Evolutionary conservation across 37 sponge, comb jelly and placozoan species (phyloP).

Genomic region (Spongilla lacustris): DNA sequence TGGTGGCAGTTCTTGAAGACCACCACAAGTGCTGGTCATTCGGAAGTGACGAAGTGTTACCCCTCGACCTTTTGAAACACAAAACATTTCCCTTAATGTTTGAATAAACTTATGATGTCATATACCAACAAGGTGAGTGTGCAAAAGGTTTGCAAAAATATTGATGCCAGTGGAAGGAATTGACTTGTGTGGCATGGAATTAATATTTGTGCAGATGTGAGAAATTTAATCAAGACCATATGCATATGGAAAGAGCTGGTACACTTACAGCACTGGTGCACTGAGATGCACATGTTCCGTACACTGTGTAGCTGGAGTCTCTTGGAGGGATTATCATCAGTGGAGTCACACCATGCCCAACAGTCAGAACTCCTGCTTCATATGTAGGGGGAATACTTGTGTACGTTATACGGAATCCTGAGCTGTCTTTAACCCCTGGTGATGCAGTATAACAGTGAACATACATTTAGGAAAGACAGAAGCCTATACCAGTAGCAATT

Average conservation of each 20-base stretch:
- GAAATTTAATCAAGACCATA: too few relatives aligned
- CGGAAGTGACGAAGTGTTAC: not conserved
- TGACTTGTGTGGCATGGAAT: too few relatives aligned
- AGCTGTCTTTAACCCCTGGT: conserved; percentile 49
- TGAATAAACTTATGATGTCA: too few relatives aligned
- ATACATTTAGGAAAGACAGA: too few relatives aligned
- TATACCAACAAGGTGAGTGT: too few relatives aligned
- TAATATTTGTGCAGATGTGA: too few relatives aligned
- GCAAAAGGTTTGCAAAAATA: too few relatives aligned
- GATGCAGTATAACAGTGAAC: too few relatives aligned
- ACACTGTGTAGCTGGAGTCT: conserved; percentile 7
- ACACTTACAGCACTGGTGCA: conserved; percentile 44
- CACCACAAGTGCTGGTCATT: not conserved
- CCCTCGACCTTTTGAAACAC: not conserved
- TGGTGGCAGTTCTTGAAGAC: not conserved
- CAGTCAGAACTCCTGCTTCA: conserved; percentile 26
- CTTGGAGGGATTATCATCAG: conserved; percentile 48
- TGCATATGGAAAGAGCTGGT: too few relatives aligned
- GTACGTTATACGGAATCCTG: conserved; percentile 49
- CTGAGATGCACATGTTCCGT: not conserved
- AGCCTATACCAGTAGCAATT: too few relatives aligned
- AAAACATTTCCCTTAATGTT: too few relatives aligned
- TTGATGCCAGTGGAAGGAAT: too few relatives aligned
- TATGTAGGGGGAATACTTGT: not conserved
- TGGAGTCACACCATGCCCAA: conserved; percentile 23